These are phyloP conservation scores for Phataginus tetradactyla DNA, from an alignment of 2,797 vertebrate genomes.

Conservation along the genomic window DNA sequence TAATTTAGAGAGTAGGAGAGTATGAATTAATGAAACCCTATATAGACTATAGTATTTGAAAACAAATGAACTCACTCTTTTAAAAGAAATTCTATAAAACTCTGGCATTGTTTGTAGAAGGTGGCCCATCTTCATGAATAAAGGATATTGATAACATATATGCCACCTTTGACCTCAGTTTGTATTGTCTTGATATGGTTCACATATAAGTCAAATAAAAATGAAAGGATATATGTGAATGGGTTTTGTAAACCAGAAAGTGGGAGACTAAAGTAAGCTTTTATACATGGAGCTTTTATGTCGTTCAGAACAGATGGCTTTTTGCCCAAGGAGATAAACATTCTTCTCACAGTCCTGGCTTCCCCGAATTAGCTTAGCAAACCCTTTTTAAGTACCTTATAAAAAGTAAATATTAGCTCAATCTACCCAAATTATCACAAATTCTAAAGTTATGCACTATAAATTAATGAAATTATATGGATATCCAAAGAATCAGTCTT, in stretches of 20 bases:
- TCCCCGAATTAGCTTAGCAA: conserved; percentile 11
- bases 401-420: conserved; percentile 25
- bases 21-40: not conserved
- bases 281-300: not conserved
- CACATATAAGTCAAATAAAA: conserved; percentile 38
- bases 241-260: conserved; percentile 36
- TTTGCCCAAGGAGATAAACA: conserved; percentile 18
- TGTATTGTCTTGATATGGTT: conserved; percentile 7
- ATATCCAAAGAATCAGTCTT: not conserved
- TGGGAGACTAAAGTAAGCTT: not conserved
- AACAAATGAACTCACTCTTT: not conserved
- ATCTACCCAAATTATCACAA: conserved; percentile 45
- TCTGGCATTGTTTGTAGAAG: not conserved
- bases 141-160: not conserved
- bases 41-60: not conserved
- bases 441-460: not conserved
- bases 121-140: not conserved
- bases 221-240: not conserved
- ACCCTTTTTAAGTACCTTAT: not conserved
- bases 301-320: not conserved
- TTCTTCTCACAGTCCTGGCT: not conserved
- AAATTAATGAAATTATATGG: not conserved
- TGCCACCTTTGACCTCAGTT: not conserved
- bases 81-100: conserved; percentile 19
- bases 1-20: not conserved